Percentiles rank a stretch among this genome's conserved stretches.
phyloP scores from a whole-genome alignment of 2,888 invertebrate species.

The Alentia gelatinosa region DNA sequence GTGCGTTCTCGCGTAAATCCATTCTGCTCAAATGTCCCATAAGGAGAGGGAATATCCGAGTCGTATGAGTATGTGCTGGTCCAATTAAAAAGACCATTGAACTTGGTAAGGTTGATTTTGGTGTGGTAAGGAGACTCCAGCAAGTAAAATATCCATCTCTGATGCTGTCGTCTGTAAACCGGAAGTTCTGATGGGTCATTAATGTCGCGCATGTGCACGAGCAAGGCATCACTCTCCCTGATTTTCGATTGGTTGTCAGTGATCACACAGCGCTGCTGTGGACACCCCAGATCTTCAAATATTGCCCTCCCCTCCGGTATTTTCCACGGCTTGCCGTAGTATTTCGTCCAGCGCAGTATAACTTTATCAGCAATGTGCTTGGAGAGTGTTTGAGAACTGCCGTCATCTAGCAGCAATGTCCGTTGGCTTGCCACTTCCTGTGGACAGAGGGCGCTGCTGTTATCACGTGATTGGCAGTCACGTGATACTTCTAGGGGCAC shows the following conservation, averaged over 20 bases:
- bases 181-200: slow-evolving; percentile 29
- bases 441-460: slow-evolving; percentile 6
- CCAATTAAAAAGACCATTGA: slow-evolving; percentile 55
- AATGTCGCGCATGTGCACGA: slow-evolving; percentile 55
- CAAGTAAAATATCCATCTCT: slow-evolving; percentile 94
- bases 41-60: slow-evolving; percentile 54
- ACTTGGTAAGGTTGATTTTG: slow-evolving; percentile 75
- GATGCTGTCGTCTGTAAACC: slow-evolving; percentile 69
- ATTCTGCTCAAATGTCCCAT: slow-evolving; percentile 44
- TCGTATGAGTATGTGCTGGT: slow-evolving; percentile 50
- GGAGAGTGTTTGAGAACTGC: neutral
- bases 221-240: slow-evolving; percentile 34
- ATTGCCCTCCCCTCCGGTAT: slow-evolving; percentile 16
- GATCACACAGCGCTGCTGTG: slow-evolving; percentile 12
- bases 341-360: slow-evolving; percentile 54
- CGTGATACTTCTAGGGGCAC: slow-evolving; percentile 15
- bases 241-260: slow-evolving; percentile 6
- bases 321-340: slow-evolving; percentile 49
- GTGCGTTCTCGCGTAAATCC: neutral
- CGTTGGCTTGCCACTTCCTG: neutral
- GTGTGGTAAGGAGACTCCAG: slow-evolving; percentile 98
- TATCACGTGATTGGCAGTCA: neutral
- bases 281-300: slow-evolving; percentile 39
- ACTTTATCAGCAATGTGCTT: neutral
- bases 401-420: neutral